Base-by-base conservation (phyloP, 53 echinoderm and acorn worm species). In the Henricia sp. region DNA sequence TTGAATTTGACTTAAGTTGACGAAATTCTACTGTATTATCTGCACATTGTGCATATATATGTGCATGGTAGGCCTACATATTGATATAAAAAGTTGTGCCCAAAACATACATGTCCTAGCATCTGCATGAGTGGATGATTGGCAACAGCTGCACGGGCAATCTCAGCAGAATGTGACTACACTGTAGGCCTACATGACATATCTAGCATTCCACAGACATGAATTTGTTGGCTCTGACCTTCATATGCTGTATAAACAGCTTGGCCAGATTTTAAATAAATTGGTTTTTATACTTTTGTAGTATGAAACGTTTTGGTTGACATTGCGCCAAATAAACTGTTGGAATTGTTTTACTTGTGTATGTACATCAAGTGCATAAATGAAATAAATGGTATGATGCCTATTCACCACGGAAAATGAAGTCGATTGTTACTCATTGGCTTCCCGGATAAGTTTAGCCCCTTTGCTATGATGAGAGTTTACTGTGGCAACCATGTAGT, bases 151-250 rank as follows among this genome's bases (percentile, higher is more conserved):
- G 67, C 28, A 2, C 19, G 21, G 37, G 2, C 39, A n/a, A 21
- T 37, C 1, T 67, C n/a, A 67, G n/a, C 67, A 67, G 23, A 20
- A n/a, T n/a, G n/a, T n/a, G n/a, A n/a, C n/a, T n/a, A n/a, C n/a
- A n/a, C n/a, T n/a, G n/a, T n/a, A n/a, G n/a, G n/a, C n/a, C n/a
- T 36, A 67, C 39, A 67, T 67, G 12, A 38, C 38, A 67, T 67
- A n/a, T 67, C 67, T 37, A 20, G 21, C 67, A 67, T 67, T 67
- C 67, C 67, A 67, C 67, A 67, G 67, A 67, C 38, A 67, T 37
- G 20, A 37, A 67, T 60, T 38, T 39, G 39, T 67, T 37, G 20
- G 37, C 39, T 67, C 28, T 67, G 67, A 67, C 67, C 37, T 67
- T 67, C 67, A 38, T 67, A 67, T 67, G 14, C 14, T 10, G 48